Base-by-base conservation (phyloP, 2,797 vertebrate species). In the Chelon auratus region DNA sequence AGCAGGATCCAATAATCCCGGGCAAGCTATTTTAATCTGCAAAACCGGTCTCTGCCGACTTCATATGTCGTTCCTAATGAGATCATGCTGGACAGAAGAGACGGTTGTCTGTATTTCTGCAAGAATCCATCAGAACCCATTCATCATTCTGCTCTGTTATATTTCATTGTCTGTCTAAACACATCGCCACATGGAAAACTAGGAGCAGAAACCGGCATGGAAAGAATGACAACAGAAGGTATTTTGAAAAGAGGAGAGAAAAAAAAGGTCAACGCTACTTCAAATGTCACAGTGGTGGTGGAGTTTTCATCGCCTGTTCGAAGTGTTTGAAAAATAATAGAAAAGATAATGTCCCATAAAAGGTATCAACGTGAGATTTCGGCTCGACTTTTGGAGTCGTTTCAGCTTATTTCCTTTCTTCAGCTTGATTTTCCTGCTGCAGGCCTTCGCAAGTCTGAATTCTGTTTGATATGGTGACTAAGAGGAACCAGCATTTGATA, bases 141-240 rank as follows among this genome's bases (percentile, higher is more conserved):
- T 89, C 61, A 85, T 88, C 83, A 77, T 63, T 79, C 43, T 61
- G 36, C 13, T 75, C 78, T 83, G 84, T 72, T 85, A 64, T 84
- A 85, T 87, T 71, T 85, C 77, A 81, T 86, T 78, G 81, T 85
- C 85, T 74, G 80, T 88, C 78, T 81, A 82, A 90, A 86, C 78
- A 87, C 78, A 64, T 85, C 74, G 77, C 58, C 81, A 76, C 62
- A 80, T 78, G 87, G 87, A 86, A 89, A 88, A 85, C 65, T 70
- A 77, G 71, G 73, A 86, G 71, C 78, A 82, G 81, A 77, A 75
- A 85, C 36, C 80, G 70, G 59, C 57, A 75, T 70, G 89, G 90
- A 91, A 90, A 90, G 78, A 85, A 67, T 89, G 77, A 89, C 70
- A 70, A 77, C 76, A 85, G 69, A 83, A 85, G 77, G 62, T 81